phyloP scores from a whole-genome alignment of 2,797 vertebrate genomes.

The Natrix natrix region DNA sequence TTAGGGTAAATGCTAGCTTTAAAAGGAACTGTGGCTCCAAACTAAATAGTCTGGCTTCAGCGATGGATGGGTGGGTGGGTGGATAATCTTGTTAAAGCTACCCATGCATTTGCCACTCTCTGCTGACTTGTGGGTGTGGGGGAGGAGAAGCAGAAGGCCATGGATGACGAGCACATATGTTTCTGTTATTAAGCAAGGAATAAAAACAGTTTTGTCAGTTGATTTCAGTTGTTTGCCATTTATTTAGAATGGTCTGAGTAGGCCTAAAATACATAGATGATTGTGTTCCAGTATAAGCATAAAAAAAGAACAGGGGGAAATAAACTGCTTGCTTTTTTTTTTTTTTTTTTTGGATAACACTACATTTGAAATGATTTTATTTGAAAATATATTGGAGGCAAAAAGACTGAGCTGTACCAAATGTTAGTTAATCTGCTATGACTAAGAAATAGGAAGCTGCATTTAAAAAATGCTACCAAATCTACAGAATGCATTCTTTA shows the following conservation, averaged over 20 bases:
- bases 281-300: not conserved
- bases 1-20: conserved; percentile 6
- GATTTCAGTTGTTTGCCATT: not conserved
- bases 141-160: conserved; percentile 1
- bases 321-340: not conserved
- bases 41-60: conserved; percentile 15
- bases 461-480: not conserved
- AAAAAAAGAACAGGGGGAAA: not conserved
- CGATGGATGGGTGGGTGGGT: not conserved
- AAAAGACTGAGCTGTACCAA: not conserved
- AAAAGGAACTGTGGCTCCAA: not conserved
- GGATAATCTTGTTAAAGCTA: conserved; percentile 29
- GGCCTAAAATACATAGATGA: too few relatives aligned
- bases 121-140: not conserved
- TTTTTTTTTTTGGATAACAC: not conserved
- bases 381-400: not conserved
- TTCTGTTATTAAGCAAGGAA: conserved; percentile 13
- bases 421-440: not conserved
- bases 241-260: not conserved
- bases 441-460: not conserved
- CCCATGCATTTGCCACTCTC: not conserved
- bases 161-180: conserved; percentile 9
- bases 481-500: not conserved
- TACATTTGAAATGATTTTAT: not conserved
- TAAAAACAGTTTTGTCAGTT: not conserved